phyloP scores from a whole-genome alignment of 2,797 vertebrate species.

The Podarcis lilfordi region DNA sequence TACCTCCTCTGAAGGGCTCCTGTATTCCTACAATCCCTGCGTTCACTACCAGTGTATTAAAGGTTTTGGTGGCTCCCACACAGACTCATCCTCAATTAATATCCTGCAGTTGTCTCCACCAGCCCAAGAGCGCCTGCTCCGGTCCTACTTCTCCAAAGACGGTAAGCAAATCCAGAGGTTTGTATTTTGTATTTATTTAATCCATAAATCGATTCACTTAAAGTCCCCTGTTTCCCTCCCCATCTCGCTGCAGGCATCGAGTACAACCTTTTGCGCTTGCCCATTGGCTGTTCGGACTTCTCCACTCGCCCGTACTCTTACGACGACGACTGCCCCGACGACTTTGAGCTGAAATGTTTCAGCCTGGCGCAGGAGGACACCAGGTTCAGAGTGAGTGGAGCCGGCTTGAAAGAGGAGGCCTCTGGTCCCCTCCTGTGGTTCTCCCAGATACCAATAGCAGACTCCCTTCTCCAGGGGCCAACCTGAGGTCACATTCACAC shows the following conservation, averaged over 20 bases:
- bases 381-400: slow-evolving; percentile 82
- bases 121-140: slow-evolving; percentile 84
- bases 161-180: slow-evolving; percentile 69
- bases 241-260: slow-evolving; percentile 84
- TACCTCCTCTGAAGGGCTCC: neutral
- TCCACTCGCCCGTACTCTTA: slow-evolving; percentile 91
- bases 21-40: slow-evolving; percentile 77
- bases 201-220: no score
- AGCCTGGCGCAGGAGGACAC: slow-evolving; percentile 86
- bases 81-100: slow-evolving; percentile 89
- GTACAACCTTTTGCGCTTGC: slow-evolving; percentile 90
- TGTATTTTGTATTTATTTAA: no score
- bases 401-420: fast-evolving
- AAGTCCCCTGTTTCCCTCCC: neutral
- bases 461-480: no score
- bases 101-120: slow-evolving; percentile 85
- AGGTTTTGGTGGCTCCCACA: slow-evolving; percentile 93
- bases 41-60: slow-evolving; percentile 88
- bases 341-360: slow-evolving; percentile 87
- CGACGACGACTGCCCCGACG: slow-evolving; percentile 81
- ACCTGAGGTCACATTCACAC: no score
- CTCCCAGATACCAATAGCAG: neutral
- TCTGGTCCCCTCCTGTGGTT: neutral
- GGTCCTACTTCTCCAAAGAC: slow-evolving; percentile 90
- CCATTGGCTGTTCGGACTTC: slow-evolving; percentile 96